Conservation (phyloP, 1,140 invertebrate genomes). For the Araneus ventricosus region DNA sequence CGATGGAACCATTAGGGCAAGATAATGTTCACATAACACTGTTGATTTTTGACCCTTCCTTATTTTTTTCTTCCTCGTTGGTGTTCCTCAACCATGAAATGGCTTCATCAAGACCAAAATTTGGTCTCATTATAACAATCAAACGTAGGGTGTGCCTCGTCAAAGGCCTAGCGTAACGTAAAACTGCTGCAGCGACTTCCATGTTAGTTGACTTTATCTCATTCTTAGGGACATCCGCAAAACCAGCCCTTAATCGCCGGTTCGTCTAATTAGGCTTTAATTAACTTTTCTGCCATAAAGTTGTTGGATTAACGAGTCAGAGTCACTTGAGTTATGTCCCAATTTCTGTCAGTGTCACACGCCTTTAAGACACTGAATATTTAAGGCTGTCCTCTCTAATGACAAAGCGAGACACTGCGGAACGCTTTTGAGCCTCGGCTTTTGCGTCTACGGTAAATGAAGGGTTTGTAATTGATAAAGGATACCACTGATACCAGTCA, state of each 20-base stretch:
- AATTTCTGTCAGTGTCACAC: conserved; percentile 55
- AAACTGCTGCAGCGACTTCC: conserved; percentile 8
- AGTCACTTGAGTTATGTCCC: conserved; percentile 46
- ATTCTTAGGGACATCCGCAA: conserved; percentile 15
- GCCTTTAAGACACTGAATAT: conserved; percentile 37
- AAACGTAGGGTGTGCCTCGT: conserved; percentile 24
- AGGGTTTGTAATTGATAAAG: conserved; percentile 4
- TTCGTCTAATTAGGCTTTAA: conserved; percentile 48
- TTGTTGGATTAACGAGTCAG: conserved; percentile 26
- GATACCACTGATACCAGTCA: background rate
- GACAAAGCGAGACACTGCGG: conserved; percentile 1
- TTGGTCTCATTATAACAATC: conserved; percentile 34
- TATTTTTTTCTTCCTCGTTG: background rate
- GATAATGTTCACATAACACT: conserved; percentile 5
- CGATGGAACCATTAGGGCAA: conserved; percentile 1
- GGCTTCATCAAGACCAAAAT: conserved; percentile 33
- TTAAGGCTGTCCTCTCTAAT: conserved; percentile 29
- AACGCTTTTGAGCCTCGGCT: background rate
- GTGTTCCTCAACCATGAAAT: conserved; percentile 9
- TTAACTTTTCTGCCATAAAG: conserved; percentile 39
- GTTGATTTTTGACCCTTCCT: conserved; percentile 18
- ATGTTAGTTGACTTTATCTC: conserved; percentile 18
- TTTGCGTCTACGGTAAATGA: background rate
- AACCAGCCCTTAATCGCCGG: conserved; percentile 31
- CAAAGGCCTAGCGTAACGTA: background rate